Evolutionary conservation across 2,888 invertebrate genomes (phyloP).

Genomic region (Piscicola geometra): DNA sequence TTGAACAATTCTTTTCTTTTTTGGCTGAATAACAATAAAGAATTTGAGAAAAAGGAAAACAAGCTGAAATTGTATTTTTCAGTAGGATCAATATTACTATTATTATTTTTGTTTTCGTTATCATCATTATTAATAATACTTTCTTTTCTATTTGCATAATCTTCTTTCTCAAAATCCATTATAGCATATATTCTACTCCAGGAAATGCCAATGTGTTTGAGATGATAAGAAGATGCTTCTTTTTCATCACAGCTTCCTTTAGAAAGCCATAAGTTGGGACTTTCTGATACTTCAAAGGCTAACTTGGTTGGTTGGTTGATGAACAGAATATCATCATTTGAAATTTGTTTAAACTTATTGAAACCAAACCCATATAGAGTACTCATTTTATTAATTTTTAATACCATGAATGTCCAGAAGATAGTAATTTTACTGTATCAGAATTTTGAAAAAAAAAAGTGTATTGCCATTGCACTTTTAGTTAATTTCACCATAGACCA

Average conservation of each 20-base stretch:
- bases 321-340: neutral
- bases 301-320: neutral
- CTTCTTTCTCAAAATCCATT: neutral
- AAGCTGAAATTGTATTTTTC: no score
- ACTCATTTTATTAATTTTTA: neutral
- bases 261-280: neutral
- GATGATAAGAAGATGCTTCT: neutral
- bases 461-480: neutral
- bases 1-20: neutral
- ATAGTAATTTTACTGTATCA: no score
- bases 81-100: no score
- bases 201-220: neutral
- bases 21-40: neutral
- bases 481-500: neutral
- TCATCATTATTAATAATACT: neutral
- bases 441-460: no score
- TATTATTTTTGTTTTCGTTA: neutral
- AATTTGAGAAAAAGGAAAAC: neutral
- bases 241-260: neutral
- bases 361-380: constrained; percentile 13
- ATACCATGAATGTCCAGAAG: neutral
- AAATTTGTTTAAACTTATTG: constrained; percentile 9
- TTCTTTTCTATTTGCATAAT: neutral
- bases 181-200: constrained; percentile 11
- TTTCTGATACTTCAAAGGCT: neutral